A percentile compares a stretch with the other conserved stretches of the same genome.
These are phyloP conservation scores for Steatocranus sp. DNA, from an alignment of 2,797 vertebrate species.

Conservation along the genomic window DNA sequence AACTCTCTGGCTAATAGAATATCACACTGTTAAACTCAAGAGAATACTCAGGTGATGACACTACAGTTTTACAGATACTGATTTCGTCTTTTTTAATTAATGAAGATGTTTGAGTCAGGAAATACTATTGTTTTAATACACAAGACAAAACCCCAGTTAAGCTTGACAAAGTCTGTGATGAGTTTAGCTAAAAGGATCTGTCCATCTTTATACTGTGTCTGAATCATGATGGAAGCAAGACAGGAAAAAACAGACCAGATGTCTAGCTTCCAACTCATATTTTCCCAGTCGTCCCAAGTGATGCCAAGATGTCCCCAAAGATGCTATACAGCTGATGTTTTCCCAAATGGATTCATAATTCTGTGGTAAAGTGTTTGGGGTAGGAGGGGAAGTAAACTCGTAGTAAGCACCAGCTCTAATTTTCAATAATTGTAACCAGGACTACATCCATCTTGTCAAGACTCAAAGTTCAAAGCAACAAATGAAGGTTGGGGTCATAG, in stretches of 20 bases:
- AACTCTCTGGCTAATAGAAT: not conserved
- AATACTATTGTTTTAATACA: not conserved
- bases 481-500: not conserved
- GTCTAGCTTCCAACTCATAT: not conserved
- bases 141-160: not conserved
- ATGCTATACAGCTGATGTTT: not conserved
- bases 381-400: not conserved
- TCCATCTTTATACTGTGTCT: not conserved
- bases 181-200: not conserved
- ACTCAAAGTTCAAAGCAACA: not conserved
- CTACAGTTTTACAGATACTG: not conserved
- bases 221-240: not conserved
- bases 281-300: not conserved
- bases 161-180: not conserved
- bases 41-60: not conserved
- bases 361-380: not conserved
- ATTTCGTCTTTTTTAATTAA: not conserved
- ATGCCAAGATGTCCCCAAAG: not conserved
- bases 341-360: not conserved
- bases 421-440: not conserved
- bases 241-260: not conserved
- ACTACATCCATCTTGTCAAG: not conserved
- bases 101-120: not conserved
- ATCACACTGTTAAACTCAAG: not conserved
- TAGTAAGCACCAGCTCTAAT: not conserved